These are phyloP conservation scores for Brachionus paranguensis DNA, from an alignment of 1,140 invertebrate genomes.

Conservation along the genomic window DNA sequence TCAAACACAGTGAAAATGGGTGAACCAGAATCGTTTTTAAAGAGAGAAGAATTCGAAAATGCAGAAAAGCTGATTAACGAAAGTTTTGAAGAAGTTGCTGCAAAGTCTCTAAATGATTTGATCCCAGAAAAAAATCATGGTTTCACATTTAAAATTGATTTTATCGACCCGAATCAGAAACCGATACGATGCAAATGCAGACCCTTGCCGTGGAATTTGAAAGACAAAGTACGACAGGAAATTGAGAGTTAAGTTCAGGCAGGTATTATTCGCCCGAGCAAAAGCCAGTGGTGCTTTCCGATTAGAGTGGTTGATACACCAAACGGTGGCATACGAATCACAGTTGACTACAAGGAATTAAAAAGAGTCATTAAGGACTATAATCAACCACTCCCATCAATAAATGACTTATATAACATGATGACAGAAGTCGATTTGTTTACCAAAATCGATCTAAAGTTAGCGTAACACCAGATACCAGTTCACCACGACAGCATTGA, in stretches of 20 bases:
- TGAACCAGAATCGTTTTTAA: not conserved
- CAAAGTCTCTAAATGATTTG: not conserved
- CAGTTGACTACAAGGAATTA: not conserved
- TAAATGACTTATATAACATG: not conserved
- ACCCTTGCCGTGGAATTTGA: not conserved
- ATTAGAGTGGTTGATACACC: constrained; percentile 42
- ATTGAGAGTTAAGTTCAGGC: not conserved
- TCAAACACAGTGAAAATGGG: not conserved
- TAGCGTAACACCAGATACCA: not conserved
- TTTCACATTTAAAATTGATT: constrained; percentile 2
- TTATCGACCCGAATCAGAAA: not conserved
- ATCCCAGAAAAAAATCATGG: not conserved
- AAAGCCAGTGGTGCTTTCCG: constrained; percentile 43
- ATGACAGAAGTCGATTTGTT: constrained; percentile 17
- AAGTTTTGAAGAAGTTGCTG: not conserved
- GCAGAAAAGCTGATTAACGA: not conserved
- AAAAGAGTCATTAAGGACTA: not conserved
- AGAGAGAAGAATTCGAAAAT: not conserved
- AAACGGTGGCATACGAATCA: constrained; percentile 1
- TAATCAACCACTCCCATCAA: not conserved
- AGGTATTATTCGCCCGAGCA: constrained; percentile 40
- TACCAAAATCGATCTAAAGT: not conserved
- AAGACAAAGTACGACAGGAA: not conserved
- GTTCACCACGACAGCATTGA: not conserved
- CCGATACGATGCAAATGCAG: not conserved